These are phyloP conservation scores for Sakesphorus luctuosus DNA, from an alignment of 2,113 vertebrate species.

Conservation along the genomic window DNA sequence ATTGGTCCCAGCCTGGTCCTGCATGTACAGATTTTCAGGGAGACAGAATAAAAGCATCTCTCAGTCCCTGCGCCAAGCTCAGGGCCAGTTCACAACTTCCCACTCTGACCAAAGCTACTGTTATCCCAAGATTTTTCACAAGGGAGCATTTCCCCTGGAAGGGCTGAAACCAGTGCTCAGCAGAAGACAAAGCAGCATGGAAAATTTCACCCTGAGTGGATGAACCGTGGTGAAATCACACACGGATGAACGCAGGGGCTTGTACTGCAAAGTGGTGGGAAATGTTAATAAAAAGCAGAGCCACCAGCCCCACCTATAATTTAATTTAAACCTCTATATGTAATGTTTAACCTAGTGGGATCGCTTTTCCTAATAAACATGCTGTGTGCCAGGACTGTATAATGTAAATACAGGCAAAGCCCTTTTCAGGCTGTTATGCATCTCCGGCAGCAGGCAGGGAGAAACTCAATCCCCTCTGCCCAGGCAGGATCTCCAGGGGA, in stretches of 20 bases:
- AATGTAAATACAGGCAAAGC: constrained; percentile 23
- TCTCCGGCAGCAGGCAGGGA: background rate
- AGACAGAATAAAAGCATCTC: background rate
- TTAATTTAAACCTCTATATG: constrained; percentile 36
- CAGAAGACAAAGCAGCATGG: background rate
- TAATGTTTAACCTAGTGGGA: constrained; percentile 41
- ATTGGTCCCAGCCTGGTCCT: background rate
- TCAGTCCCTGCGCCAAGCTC: background rate
- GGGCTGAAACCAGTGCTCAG: background rate
- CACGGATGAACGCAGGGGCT: background rate
- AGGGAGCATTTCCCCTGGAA: background rate
- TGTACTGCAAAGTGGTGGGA: background rate
- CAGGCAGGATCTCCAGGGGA: background rate
- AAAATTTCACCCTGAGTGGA: background rate
- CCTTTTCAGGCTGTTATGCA: background rate
- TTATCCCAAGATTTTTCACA: background rate
- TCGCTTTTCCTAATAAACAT: constrained; percentile 31
- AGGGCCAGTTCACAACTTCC: background rate
- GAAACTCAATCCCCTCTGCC: background rate
- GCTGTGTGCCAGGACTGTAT: background rate
- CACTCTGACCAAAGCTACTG: accelerated
- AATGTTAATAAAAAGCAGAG: constrained; percentile 41
- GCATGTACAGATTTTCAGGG: background rate
- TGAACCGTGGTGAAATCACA: accelerated
- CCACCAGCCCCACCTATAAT: constrained; percentile 38